Conservation (phyloP, 92 coral and sea anemone genomes). For the Parazoanthus atlanticus region DNA sequence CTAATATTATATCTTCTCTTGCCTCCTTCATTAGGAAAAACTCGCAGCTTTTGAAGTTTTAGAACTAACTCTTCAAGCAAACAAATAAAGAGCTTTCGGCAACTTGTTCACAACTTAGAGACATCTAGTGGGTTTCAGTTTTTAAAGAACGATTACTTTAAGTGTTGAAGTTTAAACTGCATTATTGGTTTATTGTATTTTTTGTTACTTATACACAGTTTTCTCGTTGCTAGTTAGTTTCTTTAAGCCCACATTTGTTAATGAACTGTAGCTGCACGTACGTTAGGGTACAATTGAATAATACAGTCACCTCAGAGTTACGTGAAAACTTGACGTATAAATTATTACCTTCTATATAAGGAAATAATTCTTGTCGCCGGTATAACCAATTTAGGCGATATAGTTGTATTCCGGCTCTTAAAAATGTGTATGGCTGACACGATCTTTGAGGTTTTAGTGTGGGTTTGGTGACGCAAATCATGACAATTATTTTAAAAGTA, state of each 20-base stretch:
- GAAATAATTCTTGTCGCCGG: not conserved
- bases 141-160: no score
- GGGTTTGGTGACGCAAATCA: not conserved
- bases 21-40: not conserved
- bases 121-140: not conserved
- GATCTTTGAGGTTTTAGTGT: not conserved
- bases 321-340: not conserved
- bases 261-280: no score
- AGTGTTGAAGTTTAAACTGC: not conserved
- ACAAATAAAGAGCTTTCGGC: not conserved
- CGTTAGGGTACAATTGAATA: no score
- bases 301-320: not conserved
- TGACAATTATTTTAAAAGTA: not conserved
- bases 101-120: not conserved
- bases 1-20: no score
- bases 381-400: not conserved
- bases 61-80: no score
- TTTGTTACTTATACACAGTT: not conserved
- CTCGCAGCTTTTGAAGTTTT: not conserved
- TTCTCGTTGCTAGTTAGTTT: not conserved
- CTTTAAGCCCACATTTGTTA: not conserved
- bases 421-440: not conserved
- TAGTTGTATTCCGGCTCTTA: not conserved
- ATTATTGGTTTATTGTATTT: not conserved
- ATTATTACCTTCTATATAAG: not conserved